phyloP scores from a whole-genome alignment of 2,113 vertebrate genomes.

The Siniperca knerii region DNA sequence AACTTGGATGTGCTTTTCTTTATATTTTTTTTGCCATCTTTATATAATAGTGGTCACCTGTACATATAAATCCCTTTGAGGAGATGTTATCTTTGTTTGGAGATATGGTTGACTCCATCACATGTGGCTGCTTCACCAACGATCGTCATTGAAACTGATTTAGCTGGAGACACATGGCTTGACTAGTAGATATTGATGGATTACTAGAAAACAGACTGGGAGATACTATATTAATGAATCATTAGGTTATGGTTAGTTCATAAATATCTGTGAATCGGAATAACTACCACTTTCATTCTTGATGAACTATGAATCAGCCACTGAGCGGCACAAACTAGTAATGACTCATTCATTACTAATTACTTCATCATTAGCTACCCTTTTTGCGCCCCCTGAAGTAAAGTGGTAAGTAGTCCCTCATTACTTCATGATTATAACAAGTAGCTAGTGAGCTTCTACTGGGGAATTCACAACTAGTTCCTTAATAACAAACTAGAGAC shows the following conservation, averaged over 20 bases:
- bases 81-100: neutral
- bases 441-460: too few species aligned
- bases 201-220: neutral
- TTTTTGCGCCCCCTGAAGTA: neutral
- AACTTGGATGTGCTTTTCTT: neutral
- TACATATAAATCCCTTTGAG: neutral
- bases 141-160: neutral
- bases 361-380: neutral
- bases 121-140: neutral
- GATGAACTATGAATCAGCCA: neutral
- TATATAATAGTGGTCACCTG: neutral
- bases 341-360: neutral
- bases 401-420: neutral
- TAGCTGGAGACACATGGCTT: neutral
- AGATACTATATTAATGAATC: neutral
- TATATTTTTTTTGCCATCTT: neutral
- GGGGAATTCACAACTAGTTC: neutral
- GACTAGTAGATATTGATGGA: too few species aligned
- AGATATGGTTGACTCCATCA: neutral
- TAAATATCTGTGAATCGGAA: neutral
- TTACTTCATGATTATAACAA: too few species aligned
- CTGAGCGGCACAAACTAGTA: neutral
- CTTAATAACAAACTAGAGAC: neutral
- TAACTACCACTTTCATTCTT: neutral
- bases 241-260: neutral